Evolutionary conservation across 1,140 invertebrate species (phyloP), one percentile per base, ranked within the genome.

Genomic region (Drosophila simulans): DNA sequence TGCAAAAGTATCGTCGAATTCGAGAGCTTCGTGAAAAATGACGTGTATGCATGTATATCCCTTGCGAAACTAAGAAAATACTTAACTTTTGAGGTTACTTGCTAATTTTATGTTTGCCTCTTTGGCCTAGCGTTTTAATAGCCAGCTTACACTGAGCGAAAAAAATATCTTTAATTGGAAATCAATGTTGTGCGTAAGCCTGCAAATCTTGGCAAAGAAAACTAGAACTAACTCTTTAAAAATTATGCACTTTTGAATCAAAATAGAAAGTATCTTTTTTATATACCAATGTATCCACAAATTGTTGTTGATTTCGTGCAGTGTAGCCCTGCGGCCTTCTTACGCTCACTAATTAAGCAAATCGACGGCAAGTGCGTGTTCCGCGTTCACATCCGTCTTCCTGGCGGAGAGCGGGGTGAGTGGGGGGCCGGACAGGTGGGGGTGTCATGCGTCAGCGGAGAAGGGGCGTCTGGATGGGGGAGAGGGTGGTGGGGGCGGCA

Each of bases 361-460:
- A 84, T 85, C 81, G 81, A 73, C 58, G 63, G 63, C 52, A 81
- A 81, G 45, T 80, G 73, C 69, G 82, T 86, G 82, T 81, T 80
- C 68, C 72, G 62, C 66, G 59, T 58, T 63, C 54, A 63, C 77
- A 80, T 80, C 77, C 59, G 78, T 40, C 20, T 13, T 39, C 7
- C 31, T 31, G 31, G 37, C 3, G 40, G 40, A 34, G 37, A 11
- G 2, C 7, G 31, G 20, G 39, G 4, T 7, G n/a, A 0, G 49
- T 0, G n/a, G 3, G 0, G 45, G 20, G 11, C 39, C 7, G 42
- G 4, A 13, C 27, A 51, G 59, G 49, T 64, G 64, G 76, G 82
- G 78, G 62, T 71, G 82, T 82, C 83, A 86, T 86, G 82, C 82
- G 83, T 86, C 64, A 86, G 83, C 48, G 83, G 49, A 5, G 31